A percentile compares a stretch with the other conserved stretches of the same genome.
Evolutionary conservation across 1,140 invertebrate species (phyloP).

Genomic region (Hesperophylax magnus): DNA sequence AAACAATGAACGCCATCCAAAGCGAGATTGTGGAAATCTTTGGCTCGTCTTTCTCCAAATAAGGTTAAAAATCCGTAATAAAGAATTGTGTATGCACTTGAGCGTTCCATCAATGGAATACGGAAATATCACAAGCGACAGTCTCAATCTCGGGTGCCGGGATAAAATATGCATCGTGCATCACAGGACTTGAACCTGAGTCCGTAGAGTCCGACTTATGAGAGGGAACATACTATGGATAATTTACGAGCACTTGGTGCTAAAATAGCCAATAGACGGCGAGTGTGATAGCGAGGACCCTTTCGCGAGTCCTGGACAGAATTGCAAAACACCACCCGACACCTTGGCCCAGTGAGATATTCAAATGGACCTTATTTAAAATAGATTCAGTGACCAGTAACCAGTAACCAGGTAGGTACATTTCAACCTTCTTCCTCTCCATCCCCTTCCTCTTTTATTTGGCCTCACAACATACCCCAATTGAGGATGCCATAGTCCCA

Average conservation of each 20-base stretch:
- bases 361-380: too few relatives aligned
- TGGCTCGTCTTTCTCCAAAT: too few relatives aligned
- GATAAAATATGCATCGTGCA: conserved; percentile 2
- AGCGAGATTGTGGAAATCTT: too few relatives aligned
- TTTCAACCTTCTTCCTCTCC: too few relatives aligned
- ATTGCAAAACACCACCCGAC: not conserved
- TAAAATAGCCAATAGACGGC: conserved; percentile 50
- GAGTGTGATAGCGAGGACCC: conserved; percentile 43
- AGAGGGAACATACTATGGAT: conserved; percentile 8
- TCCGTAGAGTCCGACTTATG: not conserved
- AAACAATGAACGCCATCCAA: too few relatives aligned
- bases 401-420: too few relatives aligned
- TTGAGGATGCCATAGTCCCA: too few relatives aligned
- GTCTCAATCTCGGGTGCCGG: not conserved
- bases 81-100: too few relatives aligned
- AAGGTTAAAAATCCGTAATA: too few relatives aligned
- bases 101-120: not conserved
- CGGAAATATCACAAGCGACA: not conserved
- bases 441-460: too few relatives aligned
- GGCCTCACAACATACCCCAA: too few relatives aligned
- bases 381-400: too few relatives aligned
- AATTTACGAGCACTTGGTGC: conserved; percentile 52
- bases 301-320: not conserved
- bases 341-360: not conserved
- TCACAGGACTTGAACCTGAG: not conserved